Base-by-base conservation (phyloP, 1,140 invertebrate genomes). In the Tetraneura akinire region DNA sequence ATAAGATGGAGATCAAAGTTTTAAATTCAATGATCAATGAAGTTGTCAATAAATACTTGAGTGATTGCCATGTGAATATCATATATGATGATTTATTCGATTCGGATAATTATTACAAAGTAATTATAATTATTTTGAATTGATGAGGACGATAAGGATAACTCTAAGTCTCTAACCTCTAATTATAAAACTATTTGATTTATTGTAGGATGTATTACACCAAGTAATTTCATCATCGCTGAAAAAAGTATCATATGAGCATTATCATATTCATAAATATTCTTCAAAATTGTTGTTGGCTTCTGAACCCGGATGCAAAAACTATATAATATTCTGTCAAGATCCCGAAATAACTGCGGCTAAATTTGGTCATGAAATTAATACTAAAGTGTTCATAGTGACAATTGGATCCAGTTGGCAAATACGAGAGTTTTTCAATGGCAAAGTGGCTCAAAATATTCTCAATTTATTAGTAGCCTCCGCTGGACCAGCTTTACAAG, bases 1-100 rank as follows among this genome's bases (percentile, higher is more conserved):
- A 78, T 16, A 78, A 78, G 47, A 21, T 32, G 45, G 74, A 78
- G 62, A 60, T 78, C 21, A 78, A 78, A 47, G 74, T 78, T 47
- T 21, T 78, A n/a, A 78, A 18, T 29, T 62, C 55, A 42, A 47
- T 78, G n/a, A 26, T 57, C 16, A 62, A 60, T 26, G 37, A 60
- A 60, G 23, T 78, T 26, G 42, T 78, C n/a, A 29, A 47, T 3
- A 60, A 47, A 18, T 78, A 78, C 1, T 60, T 78, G 14, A 78
- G 16, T 21, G 26, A 11, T 45, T 78, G 74, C 47, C 74, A 78
- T 47, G 10, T 78, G 16, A 62, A 47, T 29, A 78, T 78, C 60
- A 78, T 78, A 29, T 57, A 26, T 47, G 74, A 78, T 16, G 74
- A 78, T 18, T 3, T 78, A 60, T 78, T 78, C 11, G 55, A 57